phyloP scores from a whole-genome alignment of 2,888 invertebrate genomes.

The Acanthosoma haemorrhoidale region DNA sequence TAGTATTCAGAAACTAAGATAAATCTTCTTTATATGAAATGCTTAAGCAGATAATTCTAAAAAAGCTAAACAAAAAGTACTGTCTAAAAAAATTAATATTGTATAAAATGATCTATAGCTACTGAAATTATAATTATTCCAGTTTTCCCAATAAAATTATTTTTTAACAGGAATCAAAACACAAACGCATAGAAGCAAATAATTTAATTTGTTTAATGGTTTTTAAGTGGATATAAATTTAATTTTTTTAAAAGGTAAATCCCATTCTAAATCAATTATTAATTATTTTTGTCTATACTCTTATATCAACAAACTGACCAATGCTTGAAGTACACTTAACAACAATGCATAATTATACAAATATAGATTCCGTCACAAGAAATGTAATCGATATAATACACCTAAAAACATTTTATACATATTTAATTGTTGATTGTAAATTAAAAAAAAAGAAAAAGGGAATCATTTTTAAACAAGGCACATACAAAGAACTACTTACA shows the following conservation, averaged over 20 bases:
- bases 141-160: not conserved
- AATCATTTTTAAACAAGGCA: conserved; percentile 43
- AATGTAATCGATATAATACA: conserved; percentile 24
- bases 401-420: conserved; percentile 34
- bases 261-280: not conserved
- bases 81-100: conserved; percentile 10
- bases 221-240: not conserved
- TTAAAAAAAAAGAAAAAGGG: conserved; percentile 28
- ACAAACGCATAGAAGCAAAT: not conserved
- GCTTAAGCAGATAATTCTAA: conserved; percentile 25
- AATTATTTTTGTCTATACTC: not conserved
- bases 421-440: conserved; percentile 31
- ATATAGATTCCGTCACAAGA: conserved; percentile 17
- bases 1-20: conserved; percentile 22
- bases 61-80: conserved; percentile 24
- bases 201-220: not conserved
- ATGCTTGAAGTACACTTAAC: conserved; percentile 28
- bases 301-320: conserved; percentile 15
- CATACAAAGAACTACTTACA: conserved; percentile 41
- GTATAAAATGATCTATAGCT: conserved; percentile 22
- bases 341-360: conserved; percentile 32
- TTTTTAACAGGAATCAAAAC: conserved; percentile 4
- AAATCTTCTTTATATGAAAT: conserved; percentile 1
- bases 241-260: not conserved
- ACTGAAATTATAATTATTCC: conserved; percentile 18